These are phyloP conservation scores for Potamarius usumacintae DNA, from an alignment of 2,113 vertebrate genomes.

Conservation along the genomic window DNA sequence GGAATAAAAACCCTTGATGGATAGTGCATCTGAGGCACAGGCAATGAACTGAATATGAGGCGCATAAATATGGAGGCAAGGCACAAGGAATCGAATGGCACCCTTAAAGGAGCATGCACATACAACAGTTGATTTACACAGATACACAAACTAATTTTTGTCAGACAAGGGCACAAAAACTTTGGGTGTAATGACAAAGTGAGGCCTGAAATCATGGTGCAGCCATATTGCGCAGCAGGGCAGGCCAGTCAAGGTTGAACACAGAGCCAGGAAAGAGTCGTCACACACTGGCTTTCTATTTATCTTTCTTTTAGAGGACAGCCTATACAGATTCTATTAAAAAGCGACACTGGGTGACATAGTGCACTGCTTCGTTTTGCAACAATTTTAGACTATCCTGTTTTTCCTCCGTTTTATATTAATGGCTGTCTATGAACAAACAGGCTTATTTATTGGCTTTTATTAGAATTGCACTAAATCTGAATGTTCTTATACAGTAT, in stretches of 20 bases:
- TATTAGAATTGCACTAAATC: not conserved
- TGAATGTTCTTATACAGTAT: not conserved
- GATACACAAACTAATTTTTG: conserved; percentile 79
- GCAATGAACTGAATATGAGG: conserved; percentile 96
- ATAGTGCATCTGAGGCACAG: conserved; percentile 89
- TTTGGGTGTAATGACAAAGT: conserved; percentile 74
- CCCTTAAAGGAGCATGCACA: conserved; percentile 90
- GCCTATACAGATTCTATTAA: conserved; percentile 38
- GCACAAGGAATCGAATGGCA: conserved; percentile 81
- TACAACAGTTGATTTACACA: conserved; percentile 89
- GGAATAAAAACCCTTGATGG: conserved; percentile 96
- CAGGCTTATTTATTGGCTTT: conserved; percentile 22
- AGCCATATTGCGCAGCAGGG: conserved; percentile 71
- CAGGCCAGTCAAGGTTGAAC: conserved; percentile 71
- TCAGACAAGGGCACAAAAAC: conserved; percentile 77
- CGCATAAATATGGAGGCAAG: conserved; percentile 97
- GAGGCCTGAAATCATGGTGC: conserved; percentile 72
- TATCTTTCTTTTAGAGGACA: conserved; percentile 44
- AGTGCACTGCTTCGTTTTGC: not conserved
- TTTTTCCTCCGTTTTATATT: not conserved
- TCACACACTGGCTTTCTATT: conserved; percentile 33
- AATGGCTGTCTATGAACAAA: conserved; percentile 11
- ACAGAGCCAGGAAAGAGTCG: conserved; percentile 64
- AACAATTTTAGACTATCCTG: not conserved
- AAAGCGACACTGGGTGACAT: conserved; percentile 24